Conservation (phyloP, 2,888 invertebrate genomes). For the Diarsia rubi region DNA sequence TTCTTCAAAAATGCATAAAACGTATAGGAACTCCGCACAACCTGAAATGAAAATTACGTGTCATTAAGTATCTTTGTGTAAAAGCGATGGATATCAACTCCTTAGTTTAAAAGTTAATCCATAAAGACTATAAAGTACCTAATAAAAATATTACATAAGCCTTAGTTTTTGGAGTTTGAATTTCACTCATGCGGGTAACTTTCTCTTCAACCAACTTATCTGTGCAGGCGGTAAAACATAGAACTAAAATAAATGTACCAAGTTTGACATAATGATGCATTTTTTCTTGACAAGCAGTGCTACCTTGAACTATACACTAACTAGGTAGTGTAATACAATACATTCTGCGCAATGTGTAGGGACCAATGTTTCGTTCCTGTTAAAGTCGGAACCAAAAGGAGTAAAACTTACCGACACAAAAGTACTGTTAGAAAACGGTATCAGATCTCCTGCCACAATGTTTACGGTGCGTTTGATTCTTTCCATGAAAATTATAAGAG, state of each 20-base stretch:
- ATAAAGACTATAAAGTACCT: no score
- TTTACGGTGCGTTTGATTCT: constrained; percentile 81
- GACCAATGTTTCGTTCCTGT: not conserved
- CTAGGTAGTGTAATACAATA: no score
- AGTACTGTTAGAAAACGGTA: constrained; percentile 83
- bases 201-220: no score
- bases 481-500: constrained; percentile 84
- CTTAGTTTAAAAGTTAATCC: no score
- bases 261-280: not conserved
- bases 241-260: not conserved
- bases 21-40: constrained; percentile 71
- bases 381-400: not conserved
- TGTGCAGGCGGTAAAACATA: not conserved
- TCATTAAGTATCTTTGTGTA: not conserved
- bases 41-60: constrained; percentile 4
- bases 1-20: constrained; percentile 48
- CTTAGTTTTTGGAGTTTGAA: no score
- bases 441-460: constrained; percentile 82
- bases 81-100: not conserved
- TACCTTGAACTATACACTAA: not conserved
- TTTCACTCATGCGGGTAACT: no score
- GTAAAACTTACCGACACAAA: constrained; percentile 74
- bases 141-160: no score
- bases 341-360: not conserved
- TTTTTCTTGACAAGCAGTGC: not conserved